A percentile compares a stretch with the other conserved stretches of the same genome.
Conservation (phyloP, 2,888 invertebrate species). For the Drosophila greeni region DNA sequence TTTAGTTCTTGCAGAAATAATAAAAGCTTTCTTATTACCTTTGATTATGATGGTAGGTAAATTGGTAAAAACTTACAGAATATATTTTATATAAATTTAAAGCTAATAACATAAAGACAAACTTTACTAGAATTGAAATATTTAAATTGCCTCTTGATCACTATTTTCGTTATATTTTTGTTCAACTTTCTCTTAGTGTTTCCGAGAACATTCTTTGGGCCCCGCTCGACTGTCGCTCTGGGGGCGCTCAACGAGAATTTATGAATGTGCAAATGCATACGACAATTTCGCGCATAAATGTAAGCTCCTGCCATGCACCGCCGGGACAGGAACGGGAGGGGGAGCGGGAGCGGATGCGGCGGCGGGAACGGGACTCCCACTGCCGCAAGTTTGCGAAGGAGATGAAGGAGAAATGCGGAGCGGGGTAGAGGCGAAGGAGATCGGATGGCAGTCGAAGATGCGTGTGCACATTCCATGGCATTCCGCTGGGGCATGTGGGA, state of each 20-base stretch:
- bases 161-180: fast-evolving
- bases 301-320: conserved; percentile 58
- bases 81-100: background rate
- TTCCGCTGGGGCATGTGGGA: conserved; percentile 63
- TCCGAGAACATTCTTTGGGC: conserved; percentile 52
- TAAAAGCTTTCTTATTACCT: background rate
- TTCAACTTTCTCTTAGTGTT: conserved; percentile 9
- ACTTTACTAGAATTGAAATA: background rate
- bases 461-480: conserved; percentile 72
- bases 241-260: conserved; percentile 72
- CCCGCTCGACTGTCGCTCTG: conserved; percentile 58
- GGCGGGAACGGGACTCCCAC: conserved; percentile 26
- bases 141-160: fast-evolving
- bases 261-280: conserved; percentile 74
- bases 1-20: background rate
- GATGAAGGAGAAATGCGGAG: background rate
- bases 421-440: conserved; percentile 8
- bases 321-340: background rate
- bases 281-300: conserved; percentile 75
- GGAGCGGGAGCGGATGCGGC: background rate
- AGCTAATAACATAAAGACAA: background rate
- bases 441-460: conserved; percentile 65
- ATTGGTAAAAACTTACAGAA: no score
- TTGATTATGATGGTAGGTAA: no score
- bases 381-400: conserved; percentile 28